Base-by-base conservation (phyloP, 2,113 vertebrate species). In the Nestor notabilis region DNA sequence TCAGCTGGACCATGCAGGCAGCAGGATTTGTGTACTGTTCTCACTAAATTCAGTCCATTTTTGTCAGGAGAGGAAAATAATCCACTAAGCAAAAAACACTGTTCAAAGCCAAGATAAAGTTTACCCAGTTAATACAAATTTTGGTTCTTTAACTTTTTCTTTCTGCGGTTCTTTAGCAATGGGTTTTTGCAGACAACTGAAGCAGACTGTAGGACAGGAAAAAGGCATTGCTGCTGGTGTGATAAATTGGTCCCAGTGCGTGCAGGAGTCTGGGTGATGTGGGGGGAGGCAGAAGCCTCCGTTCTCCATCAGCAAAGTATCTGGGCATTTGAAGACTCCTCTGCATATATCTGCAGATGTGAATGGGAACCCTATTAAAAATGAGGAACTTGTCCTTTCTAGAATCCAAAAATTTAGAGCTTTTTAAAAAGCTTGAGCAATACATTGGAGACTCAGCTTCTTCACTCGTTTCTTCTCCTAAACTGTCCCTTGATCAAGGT, bases 391-490 rank as follows among this genome's bases (percentile, higher is more conserved):
- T 33, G 24, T 14, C 29, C 10, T 4, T n/a, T n/a, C 9, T 25
- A 0, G 41, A 13, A 7, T 15, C 44, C 18, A 17, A 19, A 31
- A 17, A 10, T 2, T 0, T 2, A 12, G 46, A 46, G 52, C 9
- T 46, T 33, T 35, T 17, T 29, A 18, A 10, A 21, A 7, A 37
- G 1, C 14, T 15, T 10, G 8, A 70, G 70, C 29, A 10, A 7
- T 10, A 2, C 5, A 2, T 0, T 33, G 33, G 58, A 60, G 47
- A 3, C 12, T 11, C 9, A 0, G 31, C 37, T 37, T 24, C 47
- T 41, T 17, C 2, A 2, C 16, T 55, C 1, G 0, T 0, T 21
- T 50, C 53, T 23, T 15, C 46, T 23, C 19, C 1, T 3, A 0
- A 5, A 2, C 28, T 10, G 8, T 8, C 53, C 47, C 70, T 5